Evolutionary conservation across 2,113 vertebrate genomes (phyloP).

Genomic region (Etheostoma cragini): DNA sequence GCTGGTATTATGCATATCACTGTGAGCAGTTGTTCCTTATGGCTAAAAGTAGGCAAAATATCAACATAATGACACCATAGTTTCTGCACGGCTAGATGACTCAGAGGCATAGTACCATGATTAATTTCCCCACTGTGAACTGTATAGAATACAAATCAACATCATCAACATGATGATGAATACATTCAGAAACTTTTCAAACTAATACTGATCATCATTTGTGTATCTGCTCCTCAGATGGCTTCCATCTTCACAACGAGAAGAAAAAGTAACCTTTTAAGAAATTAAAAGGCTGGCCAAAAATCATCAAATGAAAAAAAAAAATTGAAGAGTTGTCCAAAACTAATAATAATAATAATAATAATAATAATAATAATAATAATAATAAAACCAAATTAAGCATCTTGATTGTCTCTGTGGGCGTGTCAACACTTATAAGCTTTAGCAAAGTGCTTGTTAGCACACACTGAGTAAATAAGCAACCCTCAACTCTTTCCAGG

Average conservation of each 20-base stretch:
- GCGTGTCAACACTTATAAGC: conserved; percentile 20
- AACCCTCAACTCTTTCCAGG: conserved; percentile 11
- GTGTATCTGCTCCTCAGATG: conserved; percentile 29
- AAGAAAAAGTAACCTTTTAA: not conserved
- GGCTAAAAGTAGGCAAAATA: conserved; percentile 76
- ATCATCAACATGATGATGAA: conserved; percentile 40
- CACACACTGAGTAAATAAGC: conserved; percentile 42
- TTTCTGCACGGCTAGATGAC: conserved; percentile 73
- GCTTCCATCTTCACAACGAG: not conserved
- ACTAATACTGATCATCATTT: conserved; percentile 35
- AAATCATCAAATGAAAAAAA: conserved; percentile 15
- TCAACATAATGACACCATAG: conserved; percentile 77
- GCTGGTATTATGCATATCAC: conserved; percentile 68
- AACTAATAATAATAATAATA: no score
- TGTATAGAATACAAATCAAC: conserved; percentile 73
- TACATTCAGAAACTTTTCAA: conserved; percentile 64
- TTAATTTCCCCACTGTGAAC: conserved; percentile 64
- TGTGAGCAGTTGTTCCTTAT: conserved; percentile 71
- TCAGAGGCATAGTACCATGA: conserved; percentile 71
- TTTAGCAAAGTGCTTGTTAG: conserved; percentile 62
- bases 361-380: no score
- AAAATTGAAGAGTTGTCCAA: conserved; percentile 39
- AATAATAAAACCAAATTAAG: no score
- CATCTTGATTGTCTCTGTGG: conserved; percentile 14
- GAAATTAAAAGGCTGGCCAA: conserved; percentile 21